These are phyloP conservation scores for Brachylomia viminalis DNA, from an alignment of 2,888 invertebrate species.

Conservation along the genomic window DNA sequence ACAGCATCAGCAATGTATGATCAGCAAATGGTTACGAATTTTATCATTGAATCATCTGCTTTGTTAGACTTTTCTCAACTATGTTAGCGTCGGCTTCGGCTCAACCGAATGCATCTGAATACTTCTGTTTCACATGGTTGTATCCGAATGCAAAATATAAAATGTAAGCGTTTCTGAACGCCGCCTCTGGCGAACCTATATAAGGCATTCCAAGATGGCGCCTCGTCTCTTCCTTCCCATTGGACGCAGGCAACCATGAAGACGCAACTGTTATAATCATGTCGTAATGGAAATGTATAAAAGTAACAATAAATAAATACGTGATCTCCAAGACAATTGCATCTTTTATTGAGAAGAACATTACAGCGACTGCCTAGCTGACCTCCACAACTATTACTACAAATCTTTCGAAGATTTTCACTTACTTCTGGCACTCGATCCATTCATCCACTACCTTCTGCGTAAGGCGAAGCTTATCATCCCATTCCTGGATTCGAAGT, in stretches of 20 bases:
- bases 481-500: slow-evolving; percentile 94
- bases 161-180: too few species aligned
- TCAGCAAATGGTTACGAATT: not conserved
- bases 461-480: slow-evolving; percentile 91
- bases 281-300: too few species aligned
- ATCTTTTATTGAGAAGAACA: too few species aligned
- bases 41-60: not conserved
- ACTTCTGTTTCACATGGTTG: not conserved
- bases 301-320: too few species aligned
- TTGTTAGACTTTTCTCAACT: not conserved
- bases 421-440: slow-evolving; percentile 93
- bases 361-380: not conserved
- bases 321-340: too few species aligned
- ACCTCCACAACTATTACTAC: not conserved
- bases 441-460: slow-evolving; percentile 92
- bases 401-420: not conserved
- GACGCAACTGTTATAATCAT: too few species aligned
- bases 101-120: not conserved
- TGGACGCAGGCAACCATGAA: too few species aligned
- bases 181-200: too few species aligned
- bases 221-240: too few species aligned
- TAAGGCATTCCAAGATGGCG: too few species aligned
- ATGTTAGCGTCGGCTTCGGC: not conserved
- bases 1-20: too few species aligned
- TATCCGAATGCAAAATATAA: too few species aligned